phyloP scores from a whole-genome alignment of 2,888 invertebrate genomes.

The Rhyacophila evoluta region DNA sequence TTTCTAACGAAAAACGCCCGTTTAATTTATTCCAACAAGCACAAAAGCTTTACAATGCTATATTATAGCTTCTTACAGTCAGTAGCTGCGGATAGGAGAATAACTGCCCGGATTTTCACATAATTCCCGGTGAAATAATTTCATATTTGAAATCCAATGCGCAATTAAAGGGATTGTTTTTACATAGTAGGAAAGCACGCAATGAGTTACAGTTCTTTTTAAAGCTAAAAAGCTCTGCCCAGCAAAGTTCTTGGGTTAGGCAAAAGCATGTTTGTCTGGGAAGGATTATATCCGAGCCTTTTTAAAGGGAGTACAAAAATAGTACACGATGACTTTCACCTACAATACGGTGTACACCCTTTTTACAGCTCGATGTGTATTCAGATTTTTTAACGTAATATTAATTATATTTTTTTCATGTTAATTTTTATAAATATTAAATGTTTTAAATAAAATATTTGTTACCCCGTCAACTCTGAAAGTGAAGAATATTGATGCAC shows the following conservation, averaged over 20 bases:
- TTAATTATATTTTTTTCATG: too few species aligned
- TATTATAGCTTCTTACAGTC: conserved; percentile 27
- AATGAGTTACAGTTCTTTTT: conserved; percentile 49
- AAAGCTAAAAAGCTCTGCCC: neutral
- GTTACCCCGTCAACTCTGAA: too few species aligned
- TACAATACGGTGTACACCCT: too few species aligned
- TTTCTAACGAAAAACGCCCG: too few species aligned
- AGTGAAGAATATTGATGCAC: too few species aligned
- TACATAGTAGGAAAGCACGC: conserved; percentile 38
- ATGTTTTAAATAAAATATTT: too few species aligned
- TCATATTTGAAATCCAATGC: conserved; percentile 49
- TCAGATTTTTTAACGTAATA: too few species aligned
- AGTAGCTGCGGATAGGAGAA: conserved; percentile 23
- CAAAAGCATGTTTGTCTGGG: neutral
- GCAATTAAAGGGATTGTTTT: conserved; percentile 49
- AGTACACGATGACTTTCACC: neutral
- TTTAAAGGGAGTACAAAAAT: neutral
- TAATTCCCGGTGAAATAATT: conserved; percentile 40
- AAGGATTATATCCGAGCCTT: neutral
- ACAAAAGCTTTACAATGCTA: conserved; percentile 20
- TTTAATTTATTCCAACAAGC: conserved; percentile 1
- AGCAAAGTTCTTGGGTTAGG: conserved; percentile 3
- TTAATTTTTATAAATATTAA: too few species aligned
- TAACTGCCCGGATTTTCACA: conserved; percentile 29
- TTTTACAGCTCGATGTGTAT: too few species aligned